Evolutionary conservation across 2,113 vertebrate species (phyloP).

Genomic region (Origma solitaria): DNA sequence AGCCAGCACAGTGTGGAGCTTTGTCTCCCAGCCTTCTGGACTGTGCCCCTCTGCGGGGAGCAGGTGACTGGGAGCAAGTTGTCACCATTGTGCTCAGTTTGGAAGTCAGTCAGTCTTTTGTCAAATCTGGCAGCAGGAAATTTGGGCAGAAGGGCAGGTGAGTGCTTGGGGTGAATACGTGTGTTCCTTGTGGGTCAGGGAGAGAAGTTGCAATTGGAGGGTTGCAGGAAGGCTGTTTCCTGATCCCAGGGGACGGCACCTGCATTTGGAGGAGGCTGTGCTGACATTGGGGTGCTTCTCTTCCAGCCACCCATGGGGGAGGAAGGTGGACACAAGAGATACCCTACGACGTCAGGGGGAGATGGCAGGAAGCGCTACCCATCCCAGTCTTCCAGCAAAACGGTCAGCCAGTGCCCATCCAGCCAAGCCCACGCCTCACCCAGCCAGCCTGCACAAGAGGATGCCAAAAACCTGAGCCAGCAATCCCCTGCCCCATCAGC

Average conservation of each 20-base stretch:
- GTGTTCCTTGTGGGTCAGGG: background rate
- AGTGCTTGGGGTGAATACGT: background rate
- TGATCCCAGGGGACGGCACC: background rate
- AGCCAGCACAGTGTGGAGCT: background rate
- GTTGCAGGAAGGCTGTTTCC: background rate
- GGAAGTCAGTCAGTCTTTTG: background rate
- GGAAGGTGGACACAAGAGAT: constrained; percentile 88
- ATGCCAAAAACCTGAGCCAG: constrained; percentile 84
- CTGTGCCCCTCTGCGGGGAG: background rate
- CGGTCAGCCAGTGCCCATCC: constrained; percentile 64
- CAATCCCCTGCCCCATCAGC: constrained; percentile 62
- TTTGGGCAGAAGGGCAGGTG: background rate
- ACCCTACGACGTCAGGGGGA: constrained; percentile 75
- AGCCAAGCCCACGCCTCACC: constrained; percentile 63
- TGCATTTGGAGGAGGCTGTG: background rate
- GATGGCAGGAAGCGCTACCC: constrained; percentile 88
- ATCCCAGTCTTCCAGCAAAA: constrained; percentile 84
- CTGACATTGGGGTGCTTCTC: background rate
- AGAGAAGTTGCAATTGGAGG: background rate
- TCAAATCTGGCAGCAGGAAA: background rate
- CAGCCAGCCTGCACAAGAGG: constrained; percentile 75
- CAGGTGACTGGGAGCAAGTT: background rate
- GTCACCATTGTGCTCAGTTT: background rate
- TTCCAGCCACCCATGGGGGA: constrained; percentile 93
- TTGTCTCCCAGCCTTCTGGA: background rate